Percentiles rank a stretch among this genome's conserved stretches.
These are phyloP conservation scores for Eugnorisma glareosa DNA, from an alignment of 2,888 invertebrate species.

Conservation along the genomic window DNA sequence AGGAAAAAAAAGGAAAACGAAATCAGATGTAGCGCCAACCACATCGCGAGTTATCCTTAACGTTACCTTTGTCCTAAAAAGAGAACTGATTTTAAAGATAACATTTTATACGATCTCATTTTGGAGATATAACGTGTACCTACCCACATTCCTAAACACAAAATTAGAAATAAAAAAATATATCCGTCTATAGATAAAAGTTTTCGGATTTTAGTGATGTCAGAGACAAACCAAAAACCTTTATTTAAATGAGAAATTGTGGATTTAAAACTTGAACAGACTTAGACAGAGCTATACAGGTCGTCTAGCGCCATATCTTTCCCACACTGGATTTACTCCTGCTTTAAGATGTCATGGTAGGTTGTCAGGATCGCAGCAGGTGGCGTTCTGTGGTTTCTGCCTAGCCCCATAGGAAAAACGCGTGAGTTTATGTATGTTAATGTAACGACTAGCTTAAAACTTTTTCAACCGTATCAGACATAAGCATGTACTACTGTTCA, in stretches of 20 bases:
- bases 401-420: not conserved
- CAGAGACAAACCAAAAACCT: not conserved
- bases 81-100: constrained; percentile 58
- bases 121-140: constrained; percentile 24
- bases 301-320: no score
- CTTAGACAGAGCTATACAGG: no score
- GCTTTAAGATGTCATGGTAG: no score
- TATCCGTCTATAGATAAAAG: constrained; percentile 9
- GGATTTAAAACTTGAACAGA: not conserved
- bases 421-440: not conserved
- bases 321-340: no score
- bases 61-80: constrained; percentile 48
- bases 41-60: constrained; percentile 24
- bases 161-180: constrained; percentile 29
- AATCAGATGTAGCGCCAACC: constrained; percentile 28
- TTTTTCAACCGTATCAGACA: not conserved
- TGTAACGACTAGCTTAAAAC: not conserved
- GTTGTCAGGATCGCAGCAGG: not conserved
- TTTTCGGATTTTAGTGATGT: constrained; percentile 15
- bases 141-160: constrained; percentile 37
- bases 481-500: not conserved
- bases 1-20: constrained; percentile 10
- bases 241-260: constrained; percentile 1
- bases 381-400: not conserved
- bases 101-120: constrained; percentile 49